phyloP scores from a whole-genome alignment of 2,888 invertebrate species.

The Tetheella fluctuosa region DNA sequence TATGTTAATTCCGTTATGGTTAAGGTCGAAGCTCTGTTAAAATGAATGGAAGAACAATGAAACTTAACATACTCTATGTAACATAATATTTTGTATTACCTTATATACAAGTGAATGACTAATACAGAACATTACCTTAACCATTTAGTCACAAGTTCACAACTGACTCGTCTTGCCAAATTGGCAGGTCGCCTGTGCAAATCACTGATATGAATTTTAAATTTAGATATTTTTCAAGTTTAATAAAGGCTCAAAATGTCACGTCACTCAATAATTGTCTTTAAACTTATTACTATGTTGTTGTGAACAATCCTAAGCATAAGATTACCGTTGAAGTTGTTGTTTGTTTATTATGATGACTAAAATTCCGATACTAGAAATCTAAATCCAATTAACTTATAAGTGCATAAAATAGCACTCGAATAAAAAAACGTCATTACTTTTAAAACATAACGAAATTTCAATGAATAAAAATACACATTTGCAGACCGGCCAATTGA shows the following conservation, averaged over 20 bases:
- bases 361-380: background rate
- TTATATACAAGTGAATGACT: constrained; percentile 53
- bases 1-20: constrained; percentile 31
- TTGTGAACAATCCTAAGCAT: background rate
- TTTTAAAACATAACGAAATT: constrained; percentile 14
- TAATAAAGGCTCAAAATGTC: constrained; percentile 31
- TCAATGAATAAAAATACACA: constrained; percentile 31
- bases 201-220: constrained; percentile 36
- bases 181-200: constrained; percentile 56
- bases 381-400: background rate
- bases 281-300: background rate
- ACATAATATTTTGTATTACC: constrained; percentile 55
- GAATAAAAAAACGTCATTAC: background rate
- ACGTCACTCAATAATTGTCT: background rate
- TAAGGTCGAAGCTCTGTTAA: constrained; percentile 52
- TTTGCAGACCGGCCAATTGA: constrained; percentile 49
- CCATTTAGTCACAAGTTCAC: constrained; percentile 47
- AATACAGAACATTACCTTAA: constrained; percentile 61
- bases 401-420: background rate
- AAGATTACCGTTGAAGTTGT: background rate
- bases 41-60: constrained; percentile 73
- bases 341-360: background rate
- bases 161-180: constrained; percentile 47
- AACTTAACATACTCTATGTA: constrained; percentile 67
- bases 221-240: constrained; percentile 42